Evolutionary conservation across 2,113 vertebrate genomes (phyloP).

Genomic region (Channa maculata): DNA sequence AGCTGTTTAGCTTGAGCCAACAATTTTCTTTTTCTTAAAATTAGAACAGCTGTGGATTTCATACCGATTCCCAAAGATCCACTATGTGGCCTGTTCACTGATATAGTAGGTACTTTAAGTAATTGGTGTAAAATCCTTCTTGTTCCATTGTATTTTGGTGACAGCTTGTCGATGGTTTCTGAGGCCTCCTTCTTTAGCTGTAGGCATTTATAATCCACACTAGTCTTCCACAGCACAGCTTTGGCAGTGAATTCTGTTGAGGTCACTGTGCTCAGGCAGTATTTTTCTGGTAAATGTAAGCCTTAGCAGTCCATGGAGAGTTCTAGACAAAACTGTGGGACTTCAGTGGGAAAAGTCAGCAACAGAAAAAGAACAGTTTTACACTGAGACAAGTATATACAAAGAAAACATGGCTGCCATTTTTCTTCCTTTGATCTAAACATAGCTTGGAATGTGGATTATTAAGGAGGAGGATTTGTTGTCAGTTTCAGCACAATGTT

Average conservation of each 20-base stretch:
- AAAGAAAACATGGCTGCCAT: constrained; percentile 39
- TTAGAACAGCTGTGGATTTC: constrained; percentile 19
- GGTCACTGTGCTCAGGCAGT: constrained; percentile 30
- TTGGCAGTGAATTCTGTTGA: constrained; percentile 29
- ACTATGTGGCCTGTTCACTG: background rate
- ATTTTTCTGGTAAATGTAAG: constrained; percentile 41
- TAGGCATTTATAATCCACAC: constrained; percentile 37
- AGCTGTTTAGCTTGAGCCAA: constrained; percentile 1
- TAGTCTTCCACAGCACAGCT: constrained; percentile 7
- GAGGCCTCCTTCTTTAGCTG: constrained; percentile 33
- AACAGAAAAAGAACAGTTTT: constrained; percentile 7
- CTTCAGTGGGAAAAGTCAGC: background rate
- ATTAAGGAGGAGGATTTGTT: constrained; percentile 45
- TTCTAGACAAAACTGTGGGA: constrained; percentile 23
- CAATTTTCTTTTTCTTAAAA: constrained; percentile 2
- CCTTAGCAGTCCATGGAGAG: constrained; percentile 23
- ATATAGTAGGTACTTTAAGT: constrained; percentile 33
- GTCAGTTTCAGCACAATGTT: constrained; percentile 22
- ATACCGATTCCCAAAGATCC: constrained; percentile 20
- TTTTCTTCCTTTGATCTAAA: constrained; percentile 41
- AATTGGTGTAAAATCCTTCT: constrained; percentile 57
- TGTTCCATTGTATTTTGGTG: constrained; percentile 43
- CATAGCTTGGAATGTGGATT: constrained; percentile 31
- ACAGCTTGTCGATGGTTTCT: constrained; percentile 52
- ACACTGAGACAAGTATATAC: constrained; percentile 12